Base-by-base conservation (phyloP, 2,888 invertebrate genomes). In the Drosophila anomelani region DNA sequence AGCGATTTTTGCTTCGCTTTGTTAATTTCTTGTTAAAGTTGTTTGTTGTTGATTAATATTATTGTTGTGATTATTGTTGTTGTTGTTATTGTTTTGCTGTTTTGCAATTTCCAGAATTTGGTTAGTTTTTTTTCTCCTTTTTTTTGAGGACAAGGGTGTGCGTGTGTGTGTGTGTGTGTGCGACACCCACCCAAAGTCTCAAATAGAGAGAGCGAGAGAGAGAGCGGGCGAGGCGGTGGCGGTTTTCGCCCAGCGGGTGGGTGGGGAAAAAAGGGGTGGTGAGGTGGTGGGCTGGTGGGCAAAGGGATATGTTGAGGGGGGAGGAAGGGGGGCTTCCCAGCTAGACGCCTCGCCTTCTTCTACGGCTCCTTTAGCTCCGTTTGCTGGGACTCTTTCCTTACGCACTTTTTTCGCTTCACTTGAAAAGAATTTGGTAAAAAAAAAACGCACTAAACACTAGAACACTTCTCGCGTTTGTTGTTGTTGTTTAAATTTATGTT, bases 341-440 rank as follows among this genome's bases (percentile, higher is more conserved):
- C 80, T 78, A 84, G 88, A 84, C 80, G 72, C 81, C 80, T 79
- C 70, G 76, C 75, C 78, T 73, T 76, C 70, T 81, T 85, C 86
- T 82, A 67, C 62, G 51, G 46, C 46, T 46, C 26, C 26, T 81
- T 66, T 72, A 63, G 73, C 74, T 75, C 20, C 26, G 13, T 23
- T 43, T 17, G 26, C 55, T 43, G 23, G n/a, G 15, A 9, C 5
- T 9, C 46, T 44, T 56, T 72, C 67, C 58, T 80, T 58, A 47
- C 61, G 49, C 57, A 74, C 64, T 62, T 58, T 55, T 41, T 36
- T 41, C 26, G 53, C 70, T 73, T 54, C 87, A 83, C 88, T 78
- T 55, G 41, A 88, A 83, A 83, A 83, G 34, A 83, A 83, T 70
- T 78, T 74, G 38, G 54, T 34, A 68, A 77, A 82, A 78, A 77